Evolutionary conservation across 1,140 invertebrate species (phyloP).

Genomic region (Drosophila dunni): DNA sequence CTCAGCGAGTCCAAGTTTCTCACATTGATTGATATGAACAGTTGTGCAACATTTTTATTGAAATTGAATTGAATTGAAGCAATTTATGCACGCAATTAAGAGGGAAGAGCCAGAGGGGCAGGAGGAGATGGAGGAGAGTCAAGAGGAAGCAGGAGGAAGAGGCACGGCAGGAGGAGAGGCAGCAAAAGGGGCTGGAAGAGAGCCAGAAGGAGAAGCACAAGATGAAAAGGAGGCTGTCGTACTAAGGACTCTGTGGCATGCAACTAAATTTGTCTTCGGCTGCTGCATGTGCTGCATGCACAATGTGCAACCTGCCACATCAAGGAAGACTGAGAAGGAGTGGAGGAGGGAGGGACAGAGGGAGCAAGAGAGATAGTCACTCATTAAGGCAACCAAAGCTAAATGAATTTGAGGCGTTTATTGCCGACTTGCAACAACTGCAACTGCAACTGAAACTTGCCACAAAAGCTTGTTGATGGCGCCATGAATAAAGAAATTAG

Average conservation of each 20-base stretch:
- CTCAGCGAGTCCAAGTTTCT: conserved; percentile 46
- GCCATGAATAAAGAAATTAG: conserved; percentile 79
- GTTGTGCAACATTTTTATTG: conserved; percentile 78
- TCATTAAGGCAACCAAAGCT: conserved; percentile 42
- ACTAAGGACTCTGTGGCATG: conserved; percentile 72
- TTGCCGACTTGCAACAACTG: conserved; percentile 27
- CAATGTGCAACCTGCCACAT: conserved; percentile 45
- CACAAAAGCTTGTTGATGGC: conserved; percentile 18
- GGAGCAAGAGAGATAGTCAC: background rate
- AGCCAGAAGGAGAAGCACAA: background rate
- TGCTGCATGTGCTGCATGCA: conserved; percentile 69
- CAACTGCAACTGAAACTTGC: conserved; percentile 4
- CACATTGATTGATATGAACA: conserved; percentile 68
- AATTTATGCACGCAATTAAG: conserved; percentile 82
- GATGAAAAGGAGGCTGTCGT: conserved; percentile 10
- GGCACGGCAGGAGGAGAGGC: conserved; percentile 15
- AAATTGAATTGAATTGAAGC: conserved; percentile 79
- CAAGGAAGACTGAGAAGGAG: background rate
- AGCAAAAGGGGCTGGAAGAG: conserved; percentile 45
- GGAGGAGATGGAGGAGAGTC: conserved; percentile 30
- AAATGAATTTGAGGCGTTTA: conserved; percentile 52
- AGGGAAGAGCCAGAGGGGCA: conserved; percentile 26
- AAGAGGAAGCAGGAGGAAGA: too few species aligned
- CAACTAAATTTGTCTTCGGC: conserved; percentile 74
- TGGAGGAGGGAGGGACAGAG: background rate